These are phyloP conservation scores for Stegana nigrithorax DNA, from an alignment of 2,888 invertebrate genomes.

Conservation along the genomic window DNA sequence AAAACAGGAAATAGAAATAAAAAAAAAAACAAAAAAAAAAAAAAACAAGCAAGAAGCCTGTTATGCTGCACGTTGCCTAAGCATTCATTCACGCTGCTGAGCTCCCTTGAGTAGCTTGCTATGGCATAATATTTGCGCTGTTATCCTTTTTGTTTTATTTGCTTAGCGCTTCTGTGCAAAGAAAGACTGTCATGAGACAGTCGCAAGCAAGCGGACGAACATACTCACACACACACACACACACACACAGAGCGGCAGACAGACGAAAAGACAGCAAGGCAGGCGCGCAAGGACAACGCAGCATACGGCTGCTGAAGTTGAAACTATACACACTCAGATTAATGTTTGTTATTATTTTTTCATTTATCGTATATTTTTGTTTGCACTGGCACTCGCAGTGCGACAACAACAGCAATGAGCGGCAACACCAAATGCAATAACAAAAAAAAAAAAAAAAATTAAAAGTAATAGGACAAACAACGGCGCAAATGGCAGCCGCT, in stretches of 20 bases:
- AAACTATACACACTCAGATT: constrained; percentile 35
- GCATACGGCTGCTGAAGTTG: neutral
- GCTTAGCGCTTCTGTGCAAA: constrained; percentile 61
- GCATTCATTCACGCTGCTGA: neutral
- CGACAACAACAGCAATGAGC: neutral
- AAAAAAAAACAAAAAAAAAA: constrained; percentile 15
- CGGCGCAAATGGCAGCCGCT: no score
- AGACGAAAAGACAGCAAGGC: neutral
- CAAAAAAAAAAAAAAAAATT: neutral
- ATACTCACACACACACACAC: constrained; percentile 27
- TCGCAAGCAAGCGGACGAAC: constrained; percentile 28
- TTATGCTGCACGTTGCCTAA: constrained; percentile 21
- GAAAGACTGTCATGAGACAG: constrained; percentile 51
- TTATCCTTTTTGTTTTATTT: constrained; percentile 60
- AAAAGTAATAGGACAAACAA: neutral
- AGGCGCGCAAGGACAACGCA: neutral
- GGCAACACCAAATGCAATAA: neutral
- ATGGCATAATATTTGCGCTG: constrained; percentile 53
- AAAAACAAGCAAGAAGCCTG: constrained; percentile 25
- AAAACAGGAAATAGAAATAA: constrained; percentile 35
- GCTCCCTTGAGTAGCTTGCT: constrained; percentile 22
- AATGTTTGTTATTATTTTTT: constrained; percentile 55
- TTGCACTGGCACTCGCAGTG: constrained; percentile 29
- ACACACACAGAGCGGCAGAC: constrained; percentile 18
- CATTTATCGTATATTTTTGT: constrained; percentile 45